Base-by-base conservation (phyloP, 2,113 vertebrate genomes). In the Scortum barcoo region DNA sequence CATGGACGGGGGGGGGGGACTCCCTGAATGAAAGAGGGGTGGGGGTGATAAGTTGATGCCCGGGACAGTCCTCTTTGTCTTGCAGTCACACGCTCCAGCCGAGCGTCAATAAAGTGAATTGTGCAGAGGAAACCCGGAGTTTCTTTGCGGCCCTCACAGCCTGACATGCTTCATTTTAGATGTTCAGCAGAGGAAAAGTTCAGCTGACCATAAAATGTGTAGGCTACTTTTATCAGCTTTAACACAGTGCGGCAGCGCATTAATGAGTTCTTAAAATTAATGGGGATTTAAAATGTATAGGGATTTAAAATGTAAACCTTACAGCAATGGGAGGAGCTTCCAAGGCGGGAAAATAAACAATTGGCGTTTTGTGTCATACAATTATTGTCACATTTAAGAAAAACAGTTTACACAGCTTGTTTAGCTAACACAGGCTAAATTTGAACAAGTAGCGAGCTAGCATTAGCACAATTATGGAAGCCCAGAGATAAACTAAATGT, bases 21-120 rank as follows among this genome's bases (percentile, higher is more conserved):
- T 75, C 56, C 81, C 80, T 86, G 84, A 90, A 93, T 90, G 85
- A 91, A 87, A 84, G 86, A 67, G 12, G 88, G 77, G 85, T 44
- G 44, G 56, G 84, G 83, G 50, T 76, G 91, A 89, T 80, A 84
- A 84, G 89, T 87, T 88, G 86, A 93, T 86, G 90, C 87, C 85
- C 78, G 79, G 79, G 78, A 92, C 71, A 66, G 78, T 81, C 72
- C 6, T 88, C 91, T 95, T 95, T 95, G 95, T 95, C 89, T 91
- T n/a, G 77, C 67, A 83, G 80, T 88, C 62, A 80, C 82, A 84
- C 60, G 58, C 83, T 94, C 80, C 89, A 93, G 91, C 91, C 91
- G 90, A 85, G 89, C 91, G 54, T 92, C 93, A 90, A 91, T 92
- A 87, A 93, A 89, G 83, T 58, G 76, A 85, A 86, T 88, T 89